Evolutionary conservation across 2,113 vertebrate genomes (phyloP).

Genomic region (Helogale parvula): DNA sequence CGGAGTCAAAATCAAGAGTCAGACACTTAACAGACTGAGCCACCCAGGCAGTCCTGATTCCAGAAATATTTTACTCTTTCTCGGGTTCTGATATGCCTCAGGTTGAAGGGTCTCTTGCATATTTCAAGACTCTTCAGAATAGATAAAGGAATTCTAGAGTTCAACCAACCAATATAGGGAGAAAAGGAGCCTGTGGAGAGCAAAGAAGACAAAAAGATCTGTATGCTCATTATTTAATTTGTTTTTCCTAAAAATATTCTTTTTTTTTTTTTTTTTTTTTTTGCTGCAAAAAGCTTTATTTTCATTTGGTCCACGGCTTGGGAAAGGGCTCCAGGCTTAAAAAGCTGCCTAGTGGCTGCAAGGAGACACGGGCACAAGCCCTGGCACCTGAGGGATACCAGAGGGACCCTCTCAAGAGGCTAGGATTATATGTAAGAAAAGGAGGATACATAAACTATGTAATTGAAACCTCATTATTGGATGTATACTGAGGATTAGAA

Average conservation of each 20-base stretch:
- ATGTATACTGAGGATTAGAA: background rate
- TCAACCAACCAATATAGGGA: background rate
- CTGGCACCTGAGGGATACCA: background rate
- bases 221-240: background rate
- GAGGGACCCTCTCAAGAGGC: background rate
- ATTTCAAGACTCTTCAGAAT: background rate
- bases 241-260: background rate
- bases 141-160: background rate
- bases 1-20: no score
- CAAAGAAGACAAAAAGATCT: background rate
- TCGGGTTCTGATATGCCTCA: background rate
- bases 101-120: background rate
- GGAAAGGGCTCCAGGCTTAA: background rate
- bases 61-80: background rate
- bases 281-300: constrained; percentile 74
- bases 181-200: background rate
- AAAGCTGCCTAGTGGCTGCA: background rate
- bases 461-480: background rate
- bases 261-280: no score
- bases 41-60: background rate
- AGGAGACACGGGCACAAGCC: background rate
- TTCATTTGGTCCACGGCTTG: constrained; percentile 49
- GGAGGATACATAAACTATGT: background rate
- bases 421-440: background rate
- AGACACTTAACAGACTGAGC: no score